phyloP scores from a whole-genome alignment of 2,797 vertebrate species.

The Mallotus villosus region DNA sequence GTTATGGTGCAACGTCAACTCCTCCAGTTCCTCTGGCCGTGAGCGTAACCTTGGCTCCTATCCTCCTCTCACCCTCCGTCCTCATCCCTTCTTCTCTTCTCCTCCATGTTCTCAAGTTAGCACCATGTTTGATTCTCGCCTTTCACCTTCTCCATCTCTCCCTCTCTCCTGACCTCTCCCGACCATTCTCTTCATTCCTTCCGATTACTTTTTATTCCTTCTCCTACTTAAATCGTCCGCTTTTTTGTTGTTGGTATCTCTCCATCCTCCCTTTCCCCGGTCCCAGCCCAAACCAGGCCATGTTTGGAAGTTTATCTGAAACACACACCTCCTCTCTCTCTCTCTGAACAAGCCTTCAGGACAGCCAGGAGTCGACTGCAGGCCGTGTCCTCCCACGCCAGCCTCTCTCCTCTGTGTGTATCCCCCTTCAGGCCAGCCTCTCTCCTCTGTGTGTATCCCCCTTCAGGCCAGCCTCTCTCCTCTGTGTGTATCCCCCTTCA shows the following conservation, averaged over 20 bases:
- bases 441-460: too few relatives aligned
- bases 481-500: background rate
- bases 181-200: background rate
- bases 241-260: too few relatives aligned
- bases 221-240: background rate
- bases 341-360: background rate
- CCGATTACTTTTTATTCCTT: too few relatives aligned
- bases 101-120: slow-evolving; percentile 22
- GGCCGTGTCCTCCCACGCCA: slow-evolving; percentile 6
- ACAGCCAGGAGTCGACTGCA: background rate
- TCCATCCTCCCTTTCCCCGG: background rate
- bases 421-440: background rate
- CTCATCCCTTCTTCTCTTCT: slow-evolving; percentile 27
- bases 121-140: slow-evolving; percentile 21
- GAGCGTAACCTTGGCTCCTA: slow-evolving; percentile 33
- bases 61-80: slow-evolving; percentile 23
- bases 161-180: background rate
- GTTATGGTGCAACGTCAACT: slow-evolving; percentile 51
- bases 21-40: slow-evolving; percentile 36
- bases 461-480: slow-evolving; percentile 37
- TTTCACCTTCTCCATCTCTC: background rate
- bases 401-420: slow-evolving; percentile 22
- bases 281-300: background rate
- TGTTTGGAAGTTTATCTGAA: background rate
- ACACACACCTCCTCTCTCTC: background rate